Evolutionary conservation across 2,797 vertebrate genomes (phyloP), one percentile per base, ranked within the genome.

Genomic region (Gorsachius magnificus): DNA sequence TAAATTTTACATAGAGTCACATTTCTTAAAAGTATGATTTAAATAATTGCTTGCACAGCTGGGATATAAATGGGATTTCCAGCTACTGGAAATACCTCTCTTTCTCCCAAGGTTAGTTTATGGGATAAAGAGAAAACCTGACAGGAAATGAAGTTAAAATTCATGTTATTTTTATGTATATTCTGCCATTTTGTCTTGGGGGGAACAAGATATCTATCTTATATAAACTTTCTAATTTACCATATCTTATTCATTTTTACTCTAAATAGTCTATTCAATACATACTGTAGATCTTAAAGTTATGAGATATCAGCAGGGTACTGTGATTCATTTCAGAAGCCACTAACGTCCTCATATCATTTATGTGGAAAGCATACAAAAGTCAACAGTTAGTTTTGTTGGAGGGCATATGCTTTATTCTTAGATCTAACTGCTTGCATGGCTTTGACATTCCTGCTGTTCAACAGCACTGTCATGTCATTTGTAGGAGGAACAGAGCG

Each of bases 241-340:
- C 57, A 11, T 58, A 66, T 65, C 69, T 83, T 83, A 36, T 84
- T 96, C 53, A 15, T 92, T 96, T 95, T 87, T 87, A 26, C 85
- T 91, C 76, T 90, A 89, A 96, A 88, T 72, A 83, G 45, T 24
- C 91, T 54, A 14, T 56, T 64, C 69, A 60, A 31, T 81, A 57
- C 36, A 24, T n/a, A 57, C 60, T 63, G 63, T 74, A 43, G 56
- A 63, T 72, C 82, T 90, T 65, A 71, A 83, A 58, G 70, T 70
- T 89, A 81, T 48, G 86, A 87, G 93, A 24, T 71, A 86, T 10
- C 96, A 96, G 89, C 93, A 95, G 95, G 94, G 63, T 51, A 3
- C 69, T 45, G 38, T 22, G 71, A 72, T 89, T 94, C 79, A 78
- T 94, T 83, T 63, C 66, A 81, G 82, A 83, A 82, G 19, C 66